Percentiles rank a stretch among this genome's conserved stretches.
Conservation (phyloP, 2,888 invertebrate genomes). For the Melangyna quadrimaculata region DNA sequence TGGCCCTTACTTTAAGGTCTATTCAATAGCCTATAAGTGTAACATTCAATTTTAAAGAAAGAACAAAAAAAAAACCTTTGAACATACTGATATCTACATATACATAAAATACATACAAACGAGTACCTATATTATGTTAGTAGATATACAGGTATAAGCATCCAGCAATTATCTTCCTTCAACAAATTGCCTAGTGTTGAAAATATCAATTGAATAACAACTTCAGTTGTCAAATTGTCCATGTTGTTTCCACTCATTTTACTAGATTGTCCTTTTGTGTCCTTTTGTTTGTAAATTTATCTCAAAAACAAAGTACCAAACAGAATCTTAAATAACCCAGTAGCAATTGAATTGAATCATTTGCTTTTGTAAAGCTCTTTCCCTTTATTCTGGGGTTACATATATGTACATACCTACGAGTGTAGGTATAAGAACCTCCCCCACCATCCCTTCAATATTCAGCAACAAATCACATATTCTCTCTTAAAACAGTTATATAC, state of each 20-base stretch:
- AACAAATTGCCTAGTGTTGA: slow-evolving; percentile 12
- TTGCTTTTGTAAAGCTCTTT: slow-evolving; percentile 9
- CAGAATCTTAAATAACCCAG: slow-evolving; percentile 57
- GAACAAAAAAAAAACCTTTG: no score
- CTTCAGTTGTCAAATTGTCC: slow-evolving; percentile 36
- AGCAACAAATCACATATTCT: neutral
- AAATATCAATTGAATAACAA: slow-evolving; percentile 45
- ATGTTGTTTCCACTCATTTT: slow-evolving; percentile 33
- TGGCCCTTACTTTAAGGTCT: no score
- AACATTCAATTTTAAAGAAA: no score
- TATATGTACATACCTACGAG: neutral
- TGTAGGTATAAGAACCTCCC: neutral
- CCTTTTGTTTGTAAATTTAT: slow-evolving; percentile 45
- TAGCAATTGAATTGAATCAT: slow-evolving; percentile 63
- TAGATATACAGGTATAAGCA: neutral
- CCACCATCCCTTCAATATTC: neutral
- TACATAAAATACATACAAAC: no score
- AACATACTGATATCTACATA: no score
- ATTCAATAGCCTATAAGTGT: no score
- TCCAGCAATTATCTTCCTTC: slow-evolving; percentile 2
- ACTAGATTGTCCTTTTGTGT: slow-evolving; percentile 53
- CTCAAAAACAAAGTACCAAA: slow-evolving; percentile 57
- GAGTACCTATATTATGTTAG: neutral
- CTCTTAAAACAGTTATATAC: neutral
- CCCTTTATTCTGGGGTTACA: neutral